A percentile compares a stretch with the other conserved stretches of the same genome.
Evolutionary conservation across 2,797 vertebrate species (phyloP).

Genomic region (Semotilus atromaculatus): DNA sequence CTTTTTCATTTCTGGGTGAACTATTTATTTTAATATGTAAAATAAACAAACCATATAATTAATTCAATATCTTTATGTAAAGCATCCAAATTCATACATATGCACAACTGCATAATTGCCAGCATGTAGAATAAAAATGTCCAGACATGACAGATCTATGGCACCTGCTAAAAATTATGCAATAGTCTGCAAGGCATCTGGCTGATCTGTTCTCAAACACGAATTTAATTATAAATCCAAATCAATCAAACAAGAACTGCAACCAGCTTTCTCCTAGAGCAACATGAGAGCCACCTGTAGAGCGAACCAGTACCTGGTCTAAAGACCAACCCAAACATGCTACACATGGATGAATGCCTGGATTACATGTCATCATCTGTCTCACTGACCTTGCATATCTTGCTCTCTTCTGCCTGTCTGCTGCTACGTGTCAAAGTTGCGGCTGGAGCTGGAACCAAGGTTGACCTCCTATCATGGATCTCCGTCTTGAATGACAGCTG

Average conservation of each 20-base stretch:
- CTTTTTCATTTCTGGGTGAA: background rate
- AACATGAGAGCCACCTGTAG: constrained; percentile 58
- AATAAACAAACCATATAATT: background rate
- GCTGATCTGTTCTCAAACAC: background rate
- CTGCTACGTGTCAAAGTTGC: constrained; percentile 43
- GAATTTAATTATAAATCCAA: background rate
- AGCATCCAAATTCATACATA: too few species aligned
- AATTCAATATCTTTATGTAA: background rate
- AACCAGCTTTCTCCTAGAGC: background rate
- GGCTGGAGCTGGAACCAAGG: constrained; percentile 45
- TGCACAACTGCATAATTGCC: background rate
- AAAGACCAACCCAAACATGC: background rate
- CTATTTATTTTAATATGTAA: background rate
- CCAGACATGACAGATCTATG: background rate
- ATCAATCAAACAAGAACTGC: background rate
- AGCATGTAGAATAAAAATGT: background rate
- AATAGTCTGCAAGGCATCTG: background rate
- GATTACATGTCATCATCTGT: background rate
- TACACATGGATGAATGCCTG: background rate
- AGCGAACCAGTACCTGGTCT: constrained; percentile 11
- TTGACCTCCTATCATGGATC: constrained; percentile 79
- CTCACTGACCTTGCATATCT: constrained; percentile 89
- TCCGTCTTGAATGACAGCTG: constrained; percentile 88
- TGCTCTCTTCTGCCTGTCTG: constrained; percentile 88
- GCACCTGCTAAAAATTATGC: constrained; percentile 18